phyloP scores from a whole-genome alignment of 2,888 invertebrate genomes.

The Resseliella maxima region DNA sequence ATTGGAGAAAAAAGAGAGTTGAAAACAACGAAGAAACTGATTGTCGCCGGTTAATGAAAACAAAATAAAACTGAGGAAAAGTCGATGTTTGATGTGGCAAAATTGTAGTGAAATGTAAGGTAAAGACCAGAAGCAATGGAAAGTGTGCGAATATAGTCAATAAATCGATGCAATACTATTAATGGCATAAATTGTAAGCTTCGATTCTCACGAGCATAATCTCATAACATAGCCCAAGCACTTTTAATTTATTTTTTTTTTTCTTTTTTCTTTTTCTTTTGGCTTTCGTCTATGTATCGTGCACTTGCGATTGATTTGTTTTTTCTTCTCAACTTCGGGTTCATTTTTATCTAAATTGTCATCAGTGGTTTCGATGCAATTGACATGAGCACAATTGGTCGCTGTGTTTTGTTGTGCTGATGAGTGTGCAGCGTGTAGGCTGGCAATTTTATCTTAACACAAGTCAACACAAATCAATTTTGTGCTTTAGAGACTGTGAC shows the following conservation, averaged over 20 bases:
- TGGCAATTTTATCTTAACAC: not conserved
- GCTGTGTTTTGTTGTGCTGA: not conserved
- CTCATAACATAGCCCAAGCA: not conserved
- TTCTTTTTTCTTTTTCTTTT: not conserved
- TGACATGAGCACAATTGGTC: not conserved
- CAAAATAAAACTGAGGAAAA: not conserved
- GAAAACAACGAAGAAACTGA: no score
- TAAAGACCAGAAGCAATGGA: not conserved
- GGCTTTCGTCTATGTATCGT: not conserved
- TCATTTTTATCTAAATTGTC: not conserved
- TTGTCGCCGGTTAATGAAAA: not conserved
- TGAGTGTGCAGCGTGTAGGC: no score
- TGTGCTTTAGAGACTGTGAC: not conserved
- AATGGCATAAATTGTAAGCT: not conserved
- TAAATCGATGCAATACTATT: not conserved
- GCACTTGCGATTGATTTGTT: conserved; percentile 1
- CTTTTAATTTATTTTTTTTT: not conserved
- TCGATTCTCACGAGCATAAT: no score
- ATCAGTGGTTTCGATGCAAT: not conserved
- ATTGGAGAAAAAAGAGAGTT: not conserved
- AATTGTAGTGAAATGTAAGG: no score
- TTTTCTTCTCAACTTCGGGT: not conserved
- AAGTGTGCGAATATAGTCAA: not conserved
- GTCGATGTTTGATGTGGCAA: no score
- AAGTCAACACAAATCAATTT: not conserved